Evolutionary conservation across 2,113 vertebrate species (phyloP), one percentile per base, ranked within the genome.

Genomic region (Gadus chalcogrammus): DNA sequence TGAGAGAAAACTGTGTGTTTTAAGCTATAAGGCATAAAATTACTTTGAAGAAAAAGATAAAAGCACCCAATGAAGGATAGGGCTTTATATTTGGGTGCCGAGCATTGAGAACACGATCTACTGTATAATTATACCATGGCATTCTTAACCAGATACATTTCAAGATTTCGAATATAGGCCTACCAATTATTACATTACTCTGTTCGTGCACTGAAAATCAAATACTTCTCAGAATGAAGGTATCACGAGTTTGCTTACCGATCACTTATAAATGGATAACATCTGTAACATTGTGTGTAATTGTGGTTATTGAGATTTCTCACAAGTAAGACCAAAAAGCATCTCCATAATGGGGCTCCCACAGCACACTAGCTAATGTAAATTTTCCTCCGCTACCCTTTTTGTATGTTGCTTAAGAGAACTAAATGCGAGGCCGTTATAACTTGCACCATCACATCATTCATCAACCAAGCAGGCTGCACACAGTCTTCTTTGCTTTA

Each of bases 11-110:
- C 38, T 66, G 0, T 12, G 28, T 27, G 27, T 28, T 61, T 17
- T 28, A 72, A 55, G 55, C 58, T 27, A 48, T 64, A 20, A 64
- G 69, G 48, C 48, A 64, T 35, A 24, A 18, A 71, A 64, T 52
- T 17, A 56, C 79, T 81, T 77, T 74, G 60, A 83, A 80, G 59
- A 69, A 61, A 72, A 75, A 76, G 16, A 67, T 82, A 71, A 86
- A 64, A 68, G 13, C 81, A 82, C 74, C 17, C 67, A 69, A 67
- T 17, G 55, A 53, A 18, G 17, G 72, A n/a, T 67, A 17, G 2
- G 62, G 12, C 71, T 71, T 58, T 71, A 65, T 42, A 22, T 71
- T 65, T 59, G 15, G 28, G 61, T 56, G 24, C 48, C 22, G 42
- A 53, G 42, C 61, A 53, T 28, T 58, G 48, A 56, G 18, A 24